Evolutionary conservation across 2,113 vertebrate genomes (phyloP).

Genomic region (Festucalex cinctus): DNA sequence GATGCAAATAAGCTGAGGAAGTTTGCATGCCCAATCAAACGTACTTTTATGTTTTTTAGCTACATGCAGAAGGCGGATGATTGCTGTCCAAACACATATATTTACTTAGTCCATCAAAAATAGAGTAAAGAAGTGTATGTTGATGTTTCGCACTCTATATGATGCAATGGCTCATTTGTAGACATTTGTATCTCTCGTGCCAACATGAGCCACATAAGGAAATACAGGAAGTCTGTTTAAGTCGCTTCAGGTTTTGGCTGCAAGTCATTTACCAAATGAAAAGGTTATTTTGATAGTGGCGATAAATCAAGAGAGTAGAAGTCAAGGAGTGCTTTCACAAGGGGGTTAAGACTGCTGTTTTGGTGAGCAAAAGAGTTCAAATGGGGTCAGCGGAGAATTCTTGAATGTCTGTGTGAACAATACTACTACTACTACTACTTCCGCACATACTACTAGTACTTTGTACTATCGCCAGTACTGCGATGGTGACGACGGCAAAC

Average conservation of each 20-base stretch:
- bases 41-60: conserved; percentile 18
- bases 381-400: not conserved
- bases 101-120: conserved; percentile 33
- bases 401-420: not conserved
- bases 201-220: not conserved
- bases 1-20: not conserved
- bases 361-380: not conserved
- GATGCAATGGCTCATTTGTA: conserved; percentile 29
- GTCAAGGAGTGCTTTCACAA: not conserved
- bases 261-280: not conserved
- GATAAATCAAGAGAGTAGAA: not conserved
- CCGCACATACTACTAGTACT: not conserved
- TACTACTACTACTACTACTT: not conserved
- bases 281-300: not conserved
- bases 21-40: not conserved
- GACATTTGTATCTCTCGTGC: conserved; percentile 19
- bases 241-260: not conserved
- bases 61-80: conserved; percentile 20
- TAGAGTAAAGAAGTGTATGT: not conserved
- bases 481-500: too few relatives aligned
- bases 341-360: not conserved
- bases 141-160: conserved; percentile 4
- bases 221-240: not conserved
- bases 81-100: conserved; percentile 37
- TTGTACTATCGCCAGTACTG: not conserved